Evolutionary conservation across 2,888 invertebrate genomes (phyloP).

Genomic region (Ormyrus labotus): DNA sequence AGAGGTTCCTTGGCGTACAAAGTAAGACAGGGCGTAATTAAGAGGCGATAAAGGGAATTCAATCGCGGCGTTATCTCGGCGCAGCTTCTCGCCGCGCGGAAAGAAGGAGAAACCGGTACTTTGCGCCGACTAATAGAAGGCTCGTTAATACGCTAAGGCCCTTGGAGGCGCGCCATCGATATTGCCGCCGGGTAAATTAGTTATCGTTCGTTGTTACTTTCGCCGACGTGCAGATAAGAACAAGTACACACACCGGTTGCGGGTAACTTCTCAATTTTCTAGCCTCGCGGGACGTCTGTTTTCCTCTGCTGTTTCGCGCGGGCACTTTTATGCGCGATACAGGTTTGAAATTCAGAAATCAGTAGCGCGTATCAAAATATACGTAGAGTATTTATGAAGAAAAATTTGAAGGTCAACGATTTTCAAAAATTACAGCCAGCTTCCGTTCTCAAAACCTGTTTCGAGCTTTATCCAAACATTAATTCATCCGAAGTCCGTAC

Average conservation of each 20-base stretch:
- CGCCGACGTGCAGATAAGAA: constrained; percentile 21
- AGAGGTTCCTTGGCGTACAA: not conserved
- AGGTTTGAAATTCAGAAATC: too few species aligned
- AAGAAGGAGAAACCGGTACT: constrained; percentile 16
- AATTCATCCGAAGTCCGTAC: too few species aligned
- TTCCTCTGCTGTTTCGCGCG: too few species aligned
- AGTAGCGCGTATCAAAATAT: too few species aligned
- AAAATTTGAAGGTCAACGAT: too few species aligned
- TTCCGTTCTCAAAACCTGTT: too few species aligned
- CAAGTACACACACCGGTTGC: not conserved
- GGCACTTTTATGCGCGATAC: too few species aligned
- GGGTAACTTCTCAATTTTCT: constrained; percentile 33
- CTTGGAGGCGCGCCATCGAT: not conserved
- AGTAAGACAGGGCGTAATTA: constrained; percentile 23
- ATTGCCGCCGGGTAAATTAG: constrained; percentile 30
- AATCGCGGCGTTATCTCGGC: constrained; percentile 13
- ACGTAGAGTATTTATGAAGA: too few species aligned
- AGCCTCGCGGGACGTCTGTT: too few species aligned
- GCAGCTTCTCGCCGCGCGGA: not conserved
- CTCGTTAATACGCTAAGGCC: constrained; percentile 2
- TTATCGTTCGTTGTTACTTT: constrained; percentile 38
- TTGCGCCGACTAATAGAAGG: constrained; percentile 1
- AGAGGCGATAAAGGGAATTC: constrained; percentile 20
- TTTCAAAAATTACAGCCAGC: too few species aligned
- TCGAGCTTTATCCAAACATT: too few species aligned